Evolutionary conservation across 2,113 vertebrate species (phyloP).

Genomic region (Mola mola): DNA sequence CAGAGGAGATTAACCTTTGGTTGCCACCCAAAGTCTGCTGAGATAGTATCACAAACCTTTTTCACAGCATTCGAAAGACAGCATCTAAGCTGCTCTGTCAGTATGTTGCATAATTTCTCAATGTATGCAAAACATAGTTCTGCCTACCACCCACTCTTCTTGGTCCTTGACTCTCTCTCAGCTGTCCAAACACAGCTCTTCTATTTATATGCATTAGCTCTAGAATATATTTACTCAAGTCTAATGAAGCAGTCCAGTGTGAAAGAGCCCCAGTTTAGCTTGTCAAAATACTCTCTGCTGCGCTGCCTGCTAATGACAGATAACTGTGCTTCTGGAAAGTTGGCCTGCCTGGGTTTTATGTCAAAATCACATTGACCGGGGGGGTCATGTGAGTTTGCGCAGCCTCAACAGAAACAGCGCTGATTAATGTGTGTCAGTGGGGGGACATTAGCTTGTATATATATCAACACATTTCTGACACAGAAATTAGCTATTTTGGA

Average conservation of each 20-base stretch:
- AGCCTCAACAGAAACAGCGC: not conserved
- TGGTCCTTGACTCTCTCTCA: constrained; percentile 66
- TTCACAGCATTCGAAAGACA: not conserved
- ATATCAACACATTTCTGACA: not conserved
- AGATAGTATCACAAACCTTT: constrained; percentile 18
- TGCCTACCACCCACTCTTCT: constrained; percentile 8
- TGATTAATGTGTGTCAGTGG: constrained; percentile 22
- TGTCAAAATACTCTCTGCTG: constrained; percentile 86
- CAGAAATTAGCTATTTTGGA: no score
- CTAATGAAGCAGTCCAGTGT: constrained; percentile 86
- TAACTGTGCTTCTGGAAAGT: constrained; percentile 88
- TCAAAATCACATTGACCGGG: constrained; percentile 9
- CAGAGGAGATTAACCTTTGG: constrained; percentile 45
- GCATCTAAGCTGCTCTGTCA: not conserved
- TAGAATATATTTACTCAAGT: constrained; percentile 89
- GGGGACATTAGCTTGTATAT: not conserved
- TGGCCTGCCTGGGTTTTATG: constrained; percentile 20
- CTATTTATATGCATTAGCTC: constrained; percentile 85
- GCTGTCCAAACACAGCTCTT: constrained; percentile 86
- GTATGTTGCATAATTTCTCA: constrained; percentile 4
- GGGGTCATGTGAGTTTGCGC: constrained; percentile 26
- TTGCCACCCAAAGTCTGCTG: constrained; percentile 13
- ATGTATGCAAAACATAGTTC: not conserved
- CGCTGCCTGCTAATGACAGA: constrained; percentile 87
- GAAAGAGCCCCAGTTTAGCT: constrained; percentile 88